phyloP scores from a whole-genome alignment of 2,888 invertebrate genomes.

The Drosophila neoperkinsi region DNA sequence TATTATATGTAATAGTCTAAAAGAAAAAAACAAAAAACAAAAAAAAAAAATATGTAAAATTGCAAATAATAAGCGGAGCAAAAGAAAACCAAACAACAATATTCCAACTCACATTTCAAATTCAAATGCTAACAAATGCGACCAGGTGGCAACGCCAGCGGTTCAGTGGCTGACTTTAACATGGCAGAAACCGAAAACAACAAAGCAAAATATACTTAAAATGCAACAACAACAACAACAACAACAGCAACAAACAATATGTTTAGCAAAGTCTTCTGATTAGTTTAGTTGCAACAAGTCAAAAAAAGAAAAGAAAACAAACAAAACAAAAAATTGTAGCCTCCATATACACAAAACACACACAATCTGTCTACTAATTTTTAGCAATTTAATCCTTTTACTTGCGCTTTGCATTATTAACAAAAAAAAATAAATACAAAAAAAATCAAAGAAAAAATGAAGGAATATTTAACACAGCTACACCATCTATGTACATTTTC shows the following conservation, averaged over 20 bases:
- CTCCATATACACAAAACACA: conserved; percentile 34
- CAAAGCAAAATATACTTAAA: conserved; percentile 59
- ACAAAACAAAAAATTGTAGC: conserved; percentile 30
- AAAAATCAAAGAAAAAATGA: conserved; percentile 14
- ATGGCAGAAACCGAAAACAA: conserved; percentile 18
- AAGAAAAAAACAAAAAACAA: conserved; percentile 15
- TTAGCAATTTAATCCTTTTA: conserved; percentile 56
- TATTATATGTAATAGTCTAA: conserved; percentile 68
- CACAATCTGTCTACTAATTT: conserved; percentile 48
- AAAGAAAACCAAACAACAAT: conserved; percentile 31
- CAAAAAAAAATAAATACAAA: conserved; percentile 3
- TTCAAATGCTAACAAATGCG: conserved; percentile 43
- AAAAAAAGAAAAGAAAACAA: conserved; percentile 7
- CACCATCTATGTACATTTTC: conserved; percentile 66
- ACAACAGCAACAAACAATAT: conserved; percentile 39
- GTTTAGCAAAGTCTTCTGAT: conserved; percentile 61
- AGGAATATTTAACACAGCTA: conserved; percentile 52
- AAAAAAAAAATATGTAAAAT: conserved; percentile 47
- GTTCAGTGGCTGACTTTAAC: conserved; percentile 10
- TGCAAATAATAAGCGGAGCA: conserved; percentile 52
- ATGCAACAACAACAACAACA: conserved; percentile 43
- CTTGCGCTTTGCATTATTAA: conserved; percentile 59
- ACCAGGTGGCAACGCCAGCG: conserved; percentile 55
- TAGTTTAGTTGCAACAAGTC: conserved; percentile 69
- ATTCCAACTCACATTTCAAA: conserved; percentile 47